phyloP scores from a whole-genome alignment of 2,797 vertebrate genomes.

The Coccyzus lansbergi region DNA sequence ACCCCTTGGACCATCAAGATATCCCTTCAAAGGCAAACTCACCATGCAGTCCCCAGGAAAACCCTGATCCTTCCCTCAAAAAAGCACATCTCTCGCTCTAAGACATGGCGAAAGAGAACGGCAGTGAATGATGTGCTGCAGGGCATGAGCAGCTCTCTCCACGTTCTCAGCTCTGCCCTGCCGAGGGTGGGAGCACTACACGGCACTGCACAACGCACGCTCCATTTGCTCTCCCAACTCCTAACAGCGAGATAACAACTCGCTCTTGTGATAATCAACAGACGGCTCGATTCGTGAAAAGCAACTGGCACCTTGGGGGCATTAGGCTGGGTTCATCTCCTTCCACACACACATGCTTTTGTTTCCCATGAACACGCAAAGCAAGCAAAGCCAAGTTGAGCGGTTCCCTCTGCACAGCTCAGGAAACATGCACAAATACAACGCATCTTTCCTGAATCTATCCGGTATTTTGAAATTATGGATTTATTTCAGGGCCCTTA shows the following conservation, averaged over 20 bases:
- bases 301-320: background rate
- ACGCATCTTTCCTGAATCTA: background rate
- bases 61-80: accelerated
- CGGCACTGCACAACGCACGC: accelerated
- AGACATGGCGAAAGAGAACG: background rate
- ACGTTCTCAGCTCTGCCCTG: background rate
- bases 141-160: background rate
- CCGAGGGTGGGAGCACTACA: background rate
- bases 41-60: background rate
- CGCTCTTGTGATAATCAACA: background rate
- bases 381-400: accelerated
- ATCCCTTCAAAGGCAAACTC: background rate
- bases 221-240: background rate
- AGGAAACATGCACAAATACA: background rate
- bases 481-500: background rate
- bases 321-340: background rate
- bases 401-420: background rate
- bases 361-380: background rate
- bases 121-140: accelerated
- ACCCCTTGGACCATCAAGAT: background rate
- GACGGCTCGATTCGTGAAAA: background rate
- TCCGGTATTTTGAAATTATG: background rate
- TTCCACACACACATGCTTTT: background rate
- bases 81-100: background rate
- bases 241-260: background rate